Conservation (phyloP, 2,113 vertebrate genomes). For the Podarcis raffonei region DNA sequence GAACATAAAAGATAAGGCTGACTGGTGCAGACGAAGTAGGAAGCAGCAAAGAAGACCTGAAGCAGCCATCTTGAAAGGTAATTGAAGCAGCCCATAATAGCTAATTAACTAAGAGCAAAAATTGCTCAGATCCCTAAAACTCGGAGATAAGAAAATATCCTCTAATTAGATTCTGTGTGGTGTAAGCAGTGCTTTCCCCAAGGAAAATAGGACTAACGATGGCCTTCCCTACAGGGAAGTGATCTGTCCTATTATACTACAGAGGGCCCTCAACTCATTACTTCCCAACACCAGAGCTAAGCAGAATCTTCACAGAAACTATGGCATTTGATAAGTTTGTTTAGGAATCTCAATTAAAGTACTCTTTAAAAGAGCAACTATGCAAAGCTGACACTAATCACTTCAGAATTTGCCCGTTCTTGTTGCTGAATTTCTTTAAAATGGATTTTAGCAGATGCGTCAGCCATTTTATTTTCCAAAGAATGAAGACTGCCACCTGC, state of each 20-base stretch:
- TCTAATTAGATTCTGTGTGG: constrained; percentile 4
- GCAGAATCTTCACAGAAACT: neutral
- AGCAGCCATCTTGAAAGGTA: neutral
- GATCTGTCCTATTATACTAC: neutral
- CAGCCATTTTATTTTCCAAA: neutral
- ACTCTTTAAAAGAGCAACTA: neutral
- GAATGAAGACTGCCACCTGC: neutral
- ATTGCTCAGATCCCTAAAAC: neutral
- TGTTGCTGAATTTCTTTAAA: neutral
- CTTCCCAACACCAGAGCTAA: neutral
- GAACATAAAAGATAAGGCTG: neutral
- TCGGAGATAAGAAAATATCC: constrained; percentile 6
- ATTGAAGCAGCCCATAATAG: constrained; percentile 5
- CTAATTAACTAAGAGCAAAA: constrained; percentile 14
- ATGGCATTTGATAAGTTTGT: neutral
- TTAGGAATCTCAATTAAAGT: neutral
- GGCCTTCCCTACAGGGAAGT: neutral
- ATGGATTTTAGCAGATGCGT: neutral
- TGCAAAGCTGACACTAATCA: neutral
- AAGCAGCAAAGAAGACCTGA: neutral
- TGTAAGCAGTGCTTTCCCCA: neutral
- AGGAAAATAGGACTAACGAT: neutral
- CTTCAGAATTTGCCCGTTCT: neutral
- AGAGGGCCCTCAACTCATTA: neutral
- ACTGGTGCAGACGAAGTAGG: neutral